Evolutionary conservation across 2,113 vertebrate genomes (phyloP).

Genomic region (Ictidomys tridecemlineatus): DNA sequence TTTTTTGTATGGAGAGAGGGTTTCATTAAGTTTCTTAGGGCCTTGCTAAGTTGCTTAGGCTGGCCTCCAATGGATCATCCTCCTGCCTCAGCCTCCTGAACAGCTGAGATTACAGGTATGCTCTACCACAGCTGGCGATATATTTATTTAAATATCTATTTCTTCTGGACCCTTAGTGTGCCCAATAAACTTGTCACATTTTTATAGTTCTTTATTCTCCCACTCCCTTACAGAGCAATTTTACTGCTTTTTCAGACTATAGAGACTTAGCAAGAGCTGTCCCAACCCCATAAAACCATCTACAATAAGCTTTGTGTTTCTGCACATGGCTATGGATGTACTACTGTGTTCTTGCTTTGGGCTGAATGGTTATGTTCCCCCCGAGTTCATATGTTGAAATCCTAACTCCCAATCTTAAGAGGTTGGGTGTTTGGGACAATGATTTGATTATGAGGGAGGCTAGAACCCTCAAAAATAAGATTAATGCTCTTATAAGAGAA

Average conservation of each 20-base stretch:
- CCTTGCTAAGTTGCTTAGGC: too few relatives aligned
- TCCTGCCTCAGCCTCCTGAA: too few relatives aligned
- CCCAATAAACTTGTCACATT: neutral
- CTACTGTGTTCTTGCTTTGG: neutral
- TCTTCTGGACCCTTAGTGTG: neutral
- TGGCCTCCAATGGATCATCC: too few relatives aligned
- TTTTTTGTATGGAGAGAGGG: too few relatives aligned
- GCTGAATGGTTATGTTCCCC: neutral
- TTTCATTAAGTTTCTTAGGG: too few relatives aligned
- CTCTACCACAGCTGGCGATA: too few relatives aligned
- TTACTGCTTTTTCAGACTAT: neutral
- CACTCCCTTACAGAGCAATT: neutral
- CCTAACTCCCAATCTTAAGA: neutral
- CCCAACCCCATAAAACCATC: neutral
- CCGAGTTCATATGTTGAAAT: neutral
- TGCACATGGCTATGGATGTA: neutral
- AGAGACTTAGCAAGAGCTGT: neutral
- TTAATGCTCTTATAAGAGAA: neutral
- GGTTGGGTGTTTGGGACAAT: neutral
- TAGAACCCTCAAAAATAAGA: neutral
- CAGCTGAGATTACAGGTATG: too few relatives aligned
- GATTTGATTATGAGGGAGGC: neutral
- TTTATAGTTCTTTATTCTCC: neutral
- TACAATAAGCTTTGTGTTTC: neutral
- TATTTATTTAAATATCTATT: neutral